Conservation (phyloP, 2,888 invertebrate genomes). For the Eupsilia transversa region DNA sequence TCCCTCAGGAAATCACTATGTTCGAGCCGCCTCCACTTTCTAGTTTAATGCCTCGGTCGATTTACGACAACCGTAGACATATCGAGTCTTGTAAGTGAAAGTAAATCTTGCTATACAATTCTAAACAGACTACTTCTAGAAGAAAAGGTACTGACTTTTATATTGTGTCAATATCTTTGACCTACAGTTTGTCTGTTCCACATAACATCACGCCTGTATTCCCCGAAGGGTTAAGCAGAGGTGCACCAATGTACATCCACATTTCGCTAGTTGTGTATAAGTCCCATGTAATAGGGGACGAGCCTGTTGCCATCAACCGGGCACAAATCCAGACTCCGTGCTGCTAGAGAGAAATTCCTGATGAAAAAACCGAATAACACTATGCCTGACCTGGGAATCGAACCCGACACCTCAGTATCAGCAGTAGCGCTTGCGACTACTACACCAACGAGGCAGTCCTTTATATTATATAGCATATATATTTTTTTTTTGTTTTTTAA, state of each 20-base stretch:
- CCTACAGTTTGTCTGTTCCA: background rate
- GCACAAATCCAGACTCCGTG: background rate
- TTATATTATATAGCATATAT: no score
- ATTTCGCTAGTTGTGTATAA: background rate
- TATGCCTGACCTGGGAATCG: background rate
- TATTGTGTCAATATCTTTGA: background rate
- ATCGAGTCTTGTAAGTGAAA: background rate
- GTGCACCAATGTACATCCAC: background rate
- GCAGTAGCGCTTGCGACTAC: no score
- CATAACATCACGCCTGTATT: background rate
- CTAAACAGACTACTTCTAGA: background rate
- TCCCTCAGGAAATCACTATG: slow-evolving; percentile 25
- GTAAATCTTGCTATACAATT: background rate
- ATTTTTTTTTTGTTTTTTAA: no score
- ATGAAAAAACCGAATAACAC: background rate
- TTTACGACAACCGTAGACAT: slow-evolving; percentile 1
- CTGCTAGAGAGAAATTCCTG: background rate
- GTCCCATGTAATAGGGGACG: background rate
- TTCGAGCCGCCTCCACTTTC: background rate
- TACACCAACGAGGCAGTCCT: no score
- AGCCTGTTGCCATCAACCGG: background rate
- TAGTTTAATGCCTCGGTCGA: background rate
- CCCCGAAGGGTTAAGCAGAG: background rate
- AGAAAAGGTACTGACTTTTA: background rate
- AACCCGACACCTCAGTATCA: no score